Conservation (phyloP, 2,888 invertebrate species). For the Yponomeuta malinellus region DNA sequence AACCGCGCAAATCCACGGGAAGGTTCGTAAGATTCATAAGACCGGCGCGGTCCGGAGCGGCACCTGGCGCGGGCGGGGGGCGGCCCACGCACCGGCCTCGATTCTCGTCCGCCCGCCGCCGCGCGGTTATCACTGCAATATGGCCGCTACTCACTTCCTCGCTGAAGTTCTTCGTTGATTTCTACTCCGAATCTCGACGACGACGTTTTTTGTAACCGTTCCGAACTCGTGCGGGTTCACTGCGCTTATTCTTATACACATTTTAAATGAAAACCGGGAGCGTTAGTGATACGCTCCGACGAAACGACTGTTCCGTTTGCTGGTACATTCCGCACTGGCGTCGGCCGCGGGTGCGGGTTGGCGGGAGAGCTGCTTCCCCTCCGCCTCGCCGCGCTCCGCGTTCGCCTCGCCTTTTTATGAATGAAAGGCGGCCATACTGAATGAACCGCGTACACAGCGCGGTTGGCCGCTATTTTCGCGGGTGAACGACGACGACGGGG, state of each 20-base stretch:
- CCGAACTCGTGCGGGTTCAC: slow-evolving; percentile 76
- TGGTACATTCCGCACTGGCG: slow-evolving; percentile 76
- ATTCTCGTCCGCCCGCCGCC: slow-evolving; percentile 73
- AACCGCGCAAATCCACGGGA: slow-evolving; percentile 76
- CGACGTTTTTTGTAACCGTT: slow-evolving; percentile 72
- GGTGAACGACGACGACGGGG: slow-evolving; percentile 61
- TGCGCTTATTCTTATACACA: slow-evolving; percentile 77
- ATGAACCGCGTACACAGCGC: slow-evolving; percentile 79
- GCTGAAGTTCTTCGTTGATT: slow-evolving; percentile 76
- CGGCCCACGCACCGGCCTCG: slow-evolving; percentile 77
- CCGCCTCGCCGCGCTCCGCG: slow-evolving; percentile 63
- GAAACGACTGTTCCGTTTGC: slow-evolving; percentile 76
- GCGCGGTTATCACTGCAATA: slow-evolving; percentile 77
- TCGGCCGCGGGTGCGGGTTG: slow-evolving; percentile 68
- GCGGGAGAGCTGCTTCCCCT: slow-evolving; percentile 69
- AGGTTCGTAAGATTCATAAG: slow-evolving; percentile 57
- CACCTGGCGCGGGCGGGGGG: slow-evolving; percentile 74
- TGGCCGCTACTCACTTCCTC: slow-evolving; percentile 77
- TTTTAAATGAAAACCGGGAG: slow-evolving; percentile 76
- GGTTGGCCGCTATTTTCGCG: slow-evolving; percentile 75
- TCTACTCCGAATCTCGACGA: slow-evolving; percentile 75
- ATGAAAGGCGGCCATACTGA: slow-evolving; percentile 84
- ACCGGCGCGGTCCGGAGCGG: slow-evolving; percentile 79
- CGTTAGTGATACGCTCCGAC: slow-evolving; percentile 76
- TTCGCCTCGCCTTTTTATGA: slow-evolving; percentile 80